phyloP scores from a whole-genome alignment of 2,797 vertebrate genomes.

The Tadarida brasiliensis region DNA sequence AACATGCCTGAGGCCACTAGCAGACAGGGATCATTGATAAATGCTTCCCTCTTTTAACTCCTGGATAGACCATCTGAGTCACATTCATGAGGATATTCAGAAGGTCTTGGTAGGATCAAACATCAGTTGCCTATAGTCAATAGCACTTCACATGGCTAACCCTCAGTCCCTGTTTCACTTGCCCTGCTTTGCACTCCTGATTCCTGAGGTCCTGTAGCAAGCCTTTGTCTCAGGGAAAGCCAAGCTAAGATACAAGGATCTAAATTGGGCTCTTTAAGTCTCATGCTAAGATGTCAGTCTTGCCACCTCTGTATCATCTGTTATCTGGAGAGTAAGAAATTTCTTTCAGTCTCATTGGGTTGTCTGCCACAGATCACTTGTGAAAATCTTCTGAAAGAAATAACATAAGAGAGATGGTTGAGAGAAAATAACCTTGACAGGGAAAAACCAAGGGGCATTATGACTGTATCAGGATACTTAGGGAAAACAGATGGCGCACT shows the following conservation, averaged over 20 bases:
- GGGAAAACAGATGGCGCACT: slow-evolving; percentile 68
- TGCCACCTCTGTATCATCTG: background rate
- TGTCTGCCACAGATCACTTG: background rate
- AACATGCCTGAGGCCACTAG: background rate
- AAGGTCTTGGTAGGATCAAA: background rate
- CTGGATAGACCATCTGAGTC: background rate
- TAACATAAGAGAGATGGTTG: background rate
- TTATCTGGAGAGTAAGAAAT: background rate
- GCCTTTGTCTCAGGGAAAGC: background rate
- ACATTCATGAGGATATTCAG: background rate
- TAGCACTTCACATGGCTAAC: background rate
- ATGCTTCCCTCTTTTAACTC: background rate
- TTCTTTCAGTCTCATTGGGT: background rate
- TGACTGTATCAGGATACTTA: slow-evolving; percentile 49
- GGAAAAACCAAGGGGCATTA: slow-evolving; percentile 13
- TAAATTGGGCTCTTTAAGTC: background rate
- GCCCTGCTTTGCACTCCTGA: background rate
- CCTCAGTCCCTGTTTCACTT: background rate
- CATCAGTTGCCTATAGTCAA: background rate
- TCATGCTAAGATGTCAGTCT: background rate
- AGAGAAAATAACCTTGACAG: slow-evolving; percentile 65
- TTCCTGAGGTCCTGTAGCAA: background rate
- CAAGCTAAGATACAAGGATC: background rate
- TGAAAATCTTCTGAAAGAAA: slow-evolving; percentile 44
- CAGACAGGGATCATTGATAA: background rate